phyloP scores from a whole-genome alignment of 2,888 invertebrate species.

The Parelbella ahira region DNA sequence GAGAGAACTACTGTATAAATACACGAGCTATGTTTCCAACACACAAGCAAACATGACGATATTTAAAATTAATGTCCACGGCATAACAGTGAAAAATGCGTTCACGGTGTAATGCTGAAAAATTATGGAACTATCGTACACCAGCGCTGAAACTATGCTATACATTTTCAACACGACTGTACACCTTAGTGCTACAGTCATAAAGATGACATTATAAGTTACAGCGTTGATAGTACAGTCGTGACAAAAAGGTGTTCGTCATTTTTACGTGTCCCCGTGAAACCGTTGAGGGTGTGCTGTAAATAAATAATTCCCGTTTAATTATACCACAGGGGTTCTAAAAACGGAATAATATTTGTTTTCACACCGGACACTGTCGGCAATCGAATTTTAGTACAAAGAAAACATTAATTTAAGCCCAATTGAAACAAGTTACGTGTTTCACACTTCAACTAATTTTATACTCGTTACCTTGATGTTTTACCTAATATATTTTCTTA shows the following conservation, averaged over 20 bases:
- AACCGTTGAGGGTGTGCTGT: constrained; percentile 16
- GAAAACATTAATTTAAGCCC: constrained; percentile 6
- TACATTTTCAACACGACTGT: constrained; percentile 1
- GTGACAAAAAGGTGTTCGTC: constrained; percentile 23
- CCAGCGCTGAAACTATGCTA: not conserved
- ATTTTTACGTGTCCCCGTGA: constrained; percentile 24
- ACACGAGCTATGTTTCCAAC: not conserved
- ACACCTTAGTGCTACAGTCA: constrained; percentile 5
- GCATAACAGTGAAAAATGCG: constrained; percentile 13
- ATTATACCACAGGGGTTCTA: constrained; percentile 10
- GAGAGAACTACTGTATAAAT: no score
- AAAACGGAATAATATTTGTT: constrained; percentile 13
- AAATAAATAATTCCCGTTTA: constrained; percentile 21
- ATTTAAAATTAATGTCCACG: constrained; percentile 11
- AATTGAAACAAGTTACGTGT: constrained; percentile 9
- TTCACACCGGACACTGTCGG: constrained; percentile 9
- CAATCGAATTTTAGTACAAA: constrained; percentile 16
- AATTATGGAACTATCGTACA: constrained; percentile 18
- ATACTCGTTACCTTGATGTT: not conserved
- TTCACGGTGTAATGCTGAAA: constrained; percentile 15
- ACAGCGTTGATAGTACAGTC: constrained; percentile 12
- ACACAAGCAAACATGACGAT: constrained; percentile 6
- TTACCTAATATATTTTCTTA: no score
- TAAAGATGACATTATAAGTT: constrained; percentile 4
- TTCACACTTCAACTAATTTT: constrained; percentile 4